These are phyloP conservation scores for Karalla daura DNA, from an alignment of 2,797 vertebrate genomes.

Conservation along the genomic window DNA sequence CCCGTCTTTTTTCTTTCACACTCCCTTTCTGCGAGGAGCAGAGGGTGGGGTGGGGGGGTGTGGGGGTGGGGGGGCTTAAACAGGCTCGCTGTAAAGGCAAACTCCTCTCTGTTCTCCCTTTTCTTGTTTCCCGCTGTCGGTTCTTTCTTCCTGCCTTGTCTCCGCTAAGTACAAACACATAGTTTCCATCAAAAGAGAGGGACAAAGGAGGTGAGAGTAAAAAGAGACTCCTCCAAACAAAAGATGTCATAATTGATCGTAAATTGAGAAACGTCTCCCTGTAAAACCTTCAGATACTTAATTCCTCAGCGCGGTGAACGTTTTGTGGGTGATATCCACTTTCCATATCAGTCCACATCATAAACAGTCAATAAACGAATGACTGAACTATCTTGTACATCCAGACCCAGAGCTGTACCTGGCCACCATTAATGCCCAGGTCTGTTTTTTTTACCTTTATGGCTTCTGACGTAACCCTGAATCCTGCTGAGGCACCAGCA, in stretches of 20 bases:
- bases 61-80: slow-evolving; percentile 40
- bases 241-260: slow-evolving; percentile 85
- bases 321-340: no score
- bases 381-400: no score
- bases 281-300: no score
- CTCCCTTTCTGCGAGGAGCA: slow-evolving; percentile 42
- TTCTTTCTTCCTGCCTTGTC: slow-evolving; percentile 59
- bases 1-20: slow-evolving; percentile 46
- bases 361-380: no score
- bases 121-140: slow-evolving; percentile 37
- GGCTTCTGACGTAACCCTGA: no score
- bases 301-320: no score
- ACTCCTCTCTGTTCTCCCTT: slow-evolving; percentile 58
- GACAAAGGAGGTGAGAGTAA: slow-evolving; percentile 47
- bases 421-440: background rate
- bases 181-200: slow-evolving; percentile 41
- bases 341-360: no score
- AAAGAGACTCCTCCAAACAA: slow-evolving; percentile 40
- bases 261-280: slow-evolving; percentile 87
- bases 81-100: slow-evolving; percentile 56
- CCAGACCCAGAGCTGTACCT: no score
- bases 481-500: no score
- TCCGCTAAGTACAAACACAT: slow-evolving; percentile 52
- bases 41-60: slow-evolving; percentile 13
- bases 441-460: background rate